Evolutionary conservation across 1,140 invertebrate species (phyloP).

Genomic region (Zeugodacus cucurbitae): DNA sequence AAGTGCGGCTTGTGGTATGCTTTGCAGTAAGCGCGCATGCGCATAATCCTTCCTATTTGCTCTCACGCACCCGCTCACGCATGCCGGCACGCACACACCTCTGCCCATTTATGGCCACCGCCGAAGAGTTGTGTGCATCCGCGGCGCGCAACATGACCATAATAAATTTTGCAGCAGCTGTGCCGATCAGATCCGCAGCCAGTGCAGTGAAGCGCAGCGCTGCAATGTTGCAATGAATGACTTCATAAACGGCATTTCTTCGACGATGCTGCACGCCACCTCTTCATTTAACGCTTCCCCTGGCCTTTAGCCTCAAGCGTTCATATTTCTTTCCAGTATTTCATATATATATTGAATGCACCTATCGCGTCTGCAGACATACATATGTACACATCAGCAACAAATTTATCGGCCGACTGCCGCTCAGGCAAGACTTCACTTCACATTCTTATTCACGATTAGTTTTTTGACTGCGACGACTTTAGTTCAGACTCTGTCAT

Average conservation of each 20-base stretch:
- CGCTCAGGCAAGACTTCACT: slow-evolving; percentile 24
- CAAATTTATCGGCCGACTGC: neutral
- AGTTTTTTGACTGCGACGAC: neutral
- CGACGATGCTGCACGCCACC: neutral
- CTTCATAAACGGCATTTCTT: slow-evolving; percentile 21
- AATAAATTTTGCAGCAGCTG: slow-evolving; percentile 29
- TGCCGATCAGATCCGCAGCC: neutral
- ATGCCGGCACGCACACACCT: slow-evolving; percentile 36
- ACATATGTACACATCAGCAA: neutral
- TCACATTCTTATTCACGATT: neutral
- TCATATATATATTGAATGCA: neutral
- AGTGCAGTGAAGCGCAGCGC: neutral
- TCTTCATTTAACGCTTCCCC: slow-evolving; percentile 12
- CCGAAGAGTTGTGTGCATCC: neutral
- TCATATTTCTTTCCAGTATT: neutral
- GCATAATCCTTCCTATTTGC: neutral
- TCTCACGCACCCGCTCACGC: slow-evolving; percentile 36
- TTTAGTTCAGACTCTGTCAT: slow-evolving; percentile 6
- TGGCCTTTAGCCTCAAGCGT: neutral
- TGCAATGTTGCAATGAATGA: neutral
- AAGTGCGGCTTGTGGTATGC: neutral
- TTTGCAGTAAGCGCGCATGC: neutral
- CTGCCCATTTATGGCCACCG: slow-evolving; percentile 18
- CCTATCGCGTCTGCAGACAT: neutral
- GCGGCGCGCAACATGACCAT: neutral